Base-by-base conservation (phyloP, 2,113 vertebrate genomes). In the Nymphicus hollandicus region DNA sequence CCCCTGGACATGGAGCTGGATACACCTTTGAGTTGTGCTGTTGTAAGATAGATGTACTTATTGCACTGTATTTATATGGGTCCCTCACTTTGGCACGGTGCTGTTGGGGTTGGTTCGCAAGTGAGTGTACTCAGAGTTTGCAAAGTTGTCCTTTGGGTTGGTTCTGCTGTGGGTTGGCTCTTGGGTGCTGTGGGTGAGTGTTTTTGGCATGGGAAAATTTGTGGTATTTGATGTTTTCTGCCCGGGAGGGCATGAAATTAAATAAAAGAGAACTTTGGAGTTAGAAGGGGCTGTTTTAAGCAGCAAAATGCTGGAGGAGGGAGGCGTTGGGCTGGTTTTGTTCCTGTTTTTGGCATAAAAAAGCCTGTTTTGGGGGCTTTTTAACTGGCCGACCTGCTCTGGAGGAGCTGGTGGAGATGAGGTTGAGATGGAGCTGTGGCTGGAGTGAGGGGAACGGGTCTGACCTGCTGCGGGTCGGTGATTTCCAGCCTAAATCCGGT, bases 51-150 rank as follows among this genome's bases (percentile, higher is more conserved):
- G 13, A 33, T 58, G 60, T 94, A 86, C 92, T 94, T 83, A 64
- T 96, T 97, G 95, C 95, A 97, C 94, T 96, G 87, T 97, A 97
- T 97, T 97, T 97, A 95, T 97, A 73, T 0, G 14, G 41, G 49
- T 9, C 27, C 44, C 63, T n/a, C 3, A 41, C 31, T 50, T 65
- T 4, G 18, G 74, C 29, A 8, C 3, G 2, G 87, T 1, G 24
- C 50, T 53, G 74, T 58, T 0, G 2, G 31, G 44, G 69, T 37
- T 18, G 69, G 10, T 55, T 74, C 89, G 43, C 28, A 49, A 37
- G 13, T 0, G 29, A 47, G 18, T 35, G 13, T 94, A 91, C 94
- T 96, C 13, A 93, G 93, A 95, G 25, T 77, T 88, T 56, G 82
- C 60, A 14, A 41, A 41, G 41, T 41, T 71, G 79, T 76, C 39